Conservation (phyloP, 2,113 vertebrate species). For the Rhinoderma darwinii region DNA sequence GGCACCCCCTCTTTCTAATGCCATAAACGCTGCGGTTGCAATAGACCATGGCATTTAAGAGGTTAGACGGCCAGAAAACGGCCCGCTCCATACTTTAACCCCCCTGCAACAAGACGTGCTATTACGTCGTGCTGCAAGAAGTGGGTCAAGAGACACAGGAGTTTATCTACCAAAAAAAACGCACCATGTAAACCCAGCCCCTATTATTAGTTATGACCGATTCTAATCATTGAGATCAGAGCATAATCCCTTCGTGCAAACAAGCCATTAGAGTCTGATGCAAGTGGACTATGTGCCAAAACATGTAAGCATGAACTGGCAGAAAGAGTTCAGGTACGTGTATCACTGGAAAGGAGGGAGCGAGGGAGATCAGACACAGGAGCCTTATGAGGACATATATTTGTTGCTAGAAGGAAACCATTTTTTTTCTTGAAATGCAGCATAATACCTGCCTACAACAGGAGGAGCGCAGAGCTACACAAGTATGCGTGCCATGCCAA, state of each 20-base stretch:
- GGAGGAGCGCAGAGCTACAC: conserved; percentile 2
- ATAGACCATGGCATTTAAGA: no score
- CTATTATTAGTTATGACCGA: background rate
- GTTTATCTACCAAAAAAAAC: no score
- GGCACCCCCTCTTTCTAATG: no score
- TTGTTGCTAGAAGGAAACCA: conserved; percentile 34
- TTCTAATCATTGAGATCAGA: background rate
- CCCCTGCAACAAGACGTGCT: no score
- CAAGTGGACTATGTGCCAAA: background rate
- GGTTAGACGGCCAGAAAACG: no score
- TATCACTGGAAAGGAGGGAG: background rate
- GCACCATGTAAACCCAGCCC: no score
- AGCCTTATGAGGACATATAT: conserved; percentile 25
- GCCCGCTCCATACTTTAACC: no score
- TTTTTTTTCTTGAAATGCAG: conserved; percentile 18
- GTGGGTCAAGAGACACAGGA: no score
- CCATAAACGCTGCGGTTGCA: no score
- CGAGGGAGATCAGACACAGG: background rate
- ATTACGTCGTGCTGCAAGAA: no score
- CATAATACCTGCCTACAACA: conserved; percentile 23
- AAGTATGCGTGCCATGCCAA: background rate
- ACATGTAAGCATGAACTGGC: background rate
- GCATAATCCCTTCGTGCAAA: background rate
- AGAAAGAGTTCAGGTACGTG: conserved; percentile 15
- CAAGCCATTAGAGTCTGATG: background rate